phyloP scores from a whole-genome alignment of 2,113 vertebrate genomes.

The Gnathochromis pfefferi region DNA sequence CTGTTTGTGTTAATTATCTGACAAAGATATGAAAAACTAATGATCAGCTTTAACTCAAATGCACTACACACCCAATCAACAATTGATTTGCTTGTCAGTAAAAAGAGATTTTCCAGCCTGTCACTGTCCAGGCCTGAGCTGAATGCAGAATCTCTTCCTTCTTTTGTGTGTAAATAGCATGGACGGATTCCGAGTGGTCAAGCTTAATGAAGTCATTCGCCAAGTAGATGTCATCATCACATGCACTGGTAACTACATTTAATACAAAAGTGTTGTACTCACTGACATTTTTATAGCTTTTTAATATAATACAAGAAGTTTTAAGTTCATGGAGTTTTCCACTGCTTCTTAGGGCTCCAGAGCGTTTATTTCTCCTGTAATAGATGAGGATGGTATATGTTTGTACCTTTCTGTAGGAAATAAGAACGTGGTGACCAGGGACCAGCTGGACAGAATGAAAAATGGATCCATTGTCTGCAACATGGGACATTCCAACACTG shows the following conservation, averaged over 20 bases:
- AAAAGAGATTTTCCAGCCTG: not conserved
- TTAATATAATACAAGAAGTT: not conserved
- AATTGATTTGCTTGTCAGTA: not conserved
- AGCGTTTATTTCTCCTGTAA: not conserved
- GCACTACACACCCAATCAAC: not conserved
- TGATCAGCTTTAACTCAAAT: not conserved
- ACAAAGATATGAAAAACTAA: not conserved
- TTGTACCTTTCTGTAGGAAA: conserved; percentile 76
- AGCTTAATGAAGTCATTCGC: conserved; percentile 93
- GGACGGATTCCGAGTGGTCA: conserved; percentile 95
- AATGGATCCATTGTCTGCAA: conserved; percentile 97
- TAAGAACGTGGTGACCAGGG: conserved; percentile 95
- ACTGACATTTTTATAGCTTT: not conserved
- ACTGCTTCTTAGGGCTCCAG: not conserved
- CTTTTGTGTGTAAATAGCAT: conserved; percentile 74
- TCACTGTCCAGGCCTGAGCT: not conserved
- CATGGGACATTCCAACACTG: conserved; percentile 98
- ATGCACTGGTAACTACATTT: conserved; percentile 82
- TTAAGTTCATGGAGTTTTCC: not conserved
- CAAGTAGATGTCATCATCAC: conserved; percentile 95
- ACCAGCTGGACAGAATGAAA: conserved; percentile 95
- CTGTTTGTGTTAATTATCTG: not conserved
- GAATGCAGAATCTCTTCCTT: not conserved
- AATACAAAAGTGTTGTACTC: not conserved
- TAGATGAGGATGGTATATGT: not conserved